These are phyloP conservation scores for Etheostoma nigrum DNA, from an alignment of 2,797 vertebrate species.

Conservation along the genomic window DNA sequence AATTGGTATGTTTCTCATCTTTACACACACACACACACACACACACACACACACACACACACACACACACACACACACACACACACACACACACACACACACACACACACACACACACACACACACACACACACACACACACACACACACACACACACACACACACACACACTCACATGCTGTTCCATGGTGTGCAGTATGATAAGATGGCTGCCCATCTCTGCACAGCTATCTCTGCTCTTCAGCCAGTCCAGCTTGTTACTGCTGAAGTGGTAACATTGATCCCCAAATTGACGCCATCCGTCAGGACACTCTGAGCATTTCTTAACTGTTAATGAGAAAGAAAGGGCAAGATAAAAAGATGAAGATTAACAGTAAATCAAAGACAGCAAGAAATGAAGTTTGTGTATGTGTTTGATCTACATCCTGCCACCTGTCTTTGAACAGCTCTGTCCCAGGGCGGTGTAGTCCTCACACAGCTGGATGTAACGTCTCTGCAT, in stretches of 20 bases:
- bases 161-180: slow-evolving; percentile 23
- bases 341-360: slow-evolving; percentile 19
- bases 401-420: slow-evolving; percentile 26
- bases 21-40: background rate
- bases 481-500: slow-evolving; percentile 23
- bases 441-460: slow-evolving; percentile 66
- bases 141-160: slow-evolving; percentile 14
- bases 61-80: no score
- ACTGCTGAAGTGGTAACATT: slow-evolving; percentile 71
- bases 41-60: slow-evolving; percentile 19
- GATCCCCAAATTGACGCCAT: slow-evolving; percentile 52
- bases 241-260: slow-evolving; percentile 69
- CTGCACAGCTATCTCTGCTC: slow-evolving; percentile 56
- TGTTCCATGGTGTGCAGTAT: slow-evolving; percentile 32
- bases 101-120: background rate
- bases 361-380: slow-evolving; percentile 17
- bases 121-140: slow-evolving; percentile 9
- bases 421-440: slow-evolving; percentile 55
- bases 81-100: no score
- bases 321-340: slow-evolving; percentile 49
- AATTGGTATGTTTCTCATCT: background rate
- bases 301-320: slow-evolving; percentile 66
- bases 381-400: slow-evolving; percentile 37
- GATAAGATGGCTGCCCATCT: slow-evolving; percentile 39
- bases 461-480: slow-evolving; percentile 41